Evolutionary conservation across 2,113 vertebrate genomes (phyloP), one percentile per base, ranked within the genome.

Genomic region (Piaya cayana): DNA sequence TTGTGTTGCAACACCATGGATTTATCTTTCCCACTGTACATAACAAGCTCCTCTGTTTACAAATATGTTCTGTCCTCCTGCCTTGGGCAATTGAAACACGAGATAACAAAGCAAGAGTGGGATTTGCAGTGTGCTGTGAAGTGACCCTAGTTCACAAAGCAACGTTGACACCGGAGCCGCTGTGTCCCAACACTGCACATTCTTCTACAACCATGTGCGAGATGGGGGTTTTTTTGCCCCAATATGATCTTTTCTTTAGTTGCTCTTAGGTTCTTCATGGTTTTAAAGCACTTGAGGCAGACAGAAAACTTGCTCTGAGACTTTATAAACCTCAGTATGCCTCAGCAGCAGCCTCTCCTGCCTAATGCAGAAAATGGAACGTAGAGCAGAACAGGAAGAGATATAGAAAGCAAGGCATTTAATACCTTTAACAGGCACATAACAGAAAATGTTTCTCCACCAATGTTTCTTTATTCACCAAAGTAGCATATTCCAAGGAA

Each of bases 261-360:
- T 92, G 26, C 32, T 88, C 21, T 27, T 47, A 45, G 16, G 27
- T 64, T 47, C 17, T 60, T 47, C 15, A 12, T 50, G 15, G 15
- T 8, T 53, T 77, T 22, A 83, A 72, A 81, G 34, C 10, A 87
- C 26, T 8, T 13, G 72, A 23, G 19, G 39, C 49, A 72, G 45
- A 26, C 8, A 80, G 42, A 29, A 16, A 52, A 5, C 43, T 43
- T 75, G 27, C 68, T 53, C 21, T 0, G 3, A 53, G 30, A n/a
- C 32, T 32, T 21, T 43, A 37, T 19, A 37, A 47, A 36, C 1
- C 1, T 10, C 4, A 0, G 3, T 3, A 6, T 27, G 16, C 7
- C 32, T 76, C 3, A 3, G 32, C 52, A 80, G 19, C 34, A 36
- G 42, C 29, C 23, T 59, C 62, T 60, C 45, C 53, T 27, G 26